Base-by-base conservation (phyloP, 2,888 invertebrate species). In the Clanis bilineata region DNA sequence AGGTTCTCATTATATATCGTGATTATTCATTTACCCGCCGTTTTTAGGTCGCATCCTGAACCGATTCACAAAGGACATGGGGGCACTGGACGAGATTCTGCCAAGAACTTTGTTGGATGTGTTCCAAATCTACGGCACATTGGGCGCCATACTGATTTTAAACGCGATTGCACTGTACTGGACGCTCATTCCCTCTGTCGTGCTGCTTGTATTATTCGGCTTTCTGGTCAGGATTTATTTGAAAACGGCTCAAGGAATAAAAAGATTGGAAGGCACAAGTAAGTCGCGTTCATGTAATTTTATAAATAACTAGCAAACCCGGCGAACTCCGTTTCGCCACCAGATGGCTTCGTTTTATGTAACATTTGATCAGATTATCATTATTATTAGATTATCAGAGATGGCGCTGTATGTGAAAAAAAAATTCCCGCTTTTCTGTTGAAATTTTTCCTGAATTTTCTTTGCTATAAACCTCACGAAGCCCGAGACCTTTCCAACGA, bases 61-160 rank as follows among this genome's bases (percentile, higher is more conserved):
- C 67, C 82, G 97, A 57, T 97, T 98, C 76, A 95, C 97, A 3
- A 97, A 97, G 80, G 98, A 98, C 80, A 95, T 97, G 79, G 97
- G 97, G 0, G 93, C 95, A 0, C 93, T 97, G 60, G 97, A 97
- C 76, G 97, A 97, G 75, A 86, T 95, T 55, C 80, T 97, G 45
- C 96, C 96, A 0, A 94, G 95, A 70, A 94, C 94, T 0, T 82
- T 95, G 21, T 78, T 96, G 28, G 96, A 96, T 74, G 94, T 95
- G 0, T 84, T 93, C 2, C 95, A 95, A 80, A 93, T 93, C 45
- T 90, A 89, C 64, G 80, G 88, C 61, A 85, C 85, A 1, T 70
- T 94, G 73, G 12, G 88, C 0, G 94, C 94, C 5, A 93, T 95
- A 2, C 78, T 96, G 12, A 73, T 93, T 0, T 92, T 96, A 1